These are phyloP conservation scores for Drosophila cyrtoloma DNA, from an alignment of 2,888 invertebrate species.

Conservation along the genomic window DNA sequence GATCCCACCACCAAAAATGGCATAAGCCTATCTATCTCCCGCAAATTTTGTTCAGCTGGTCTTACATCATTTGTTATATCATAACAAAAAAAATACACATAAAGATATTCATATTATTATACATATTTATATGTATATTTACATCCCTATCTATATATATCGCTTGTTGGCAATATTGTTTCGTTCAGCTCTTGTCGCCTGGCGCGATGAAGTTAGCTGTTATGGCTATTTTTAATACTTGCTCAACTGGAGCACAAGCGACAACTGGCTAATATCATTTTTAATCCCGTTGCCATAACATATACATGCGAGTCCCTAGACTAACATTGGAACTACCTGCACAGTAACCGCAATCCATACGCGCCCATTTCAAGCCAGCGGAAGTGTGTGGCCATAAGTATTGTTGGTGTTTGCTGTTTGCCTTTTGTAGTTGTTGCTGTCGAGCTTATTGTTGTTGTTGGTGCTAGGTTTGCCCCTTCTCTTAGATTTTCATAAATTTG, in stretches of 20 bases:
- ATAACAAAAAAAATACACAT: not conserved
- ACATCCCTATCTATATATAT: not conserved
- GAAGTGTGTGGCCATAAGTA: slow-evolving; percentile 48
- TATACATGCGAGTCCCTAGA: slow-evolving; percentile 56
- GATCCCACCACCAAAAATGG: no score
- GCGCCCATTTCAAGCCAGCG: not conserved
- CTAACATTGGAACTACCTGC: slow-evolving; percentile 42
- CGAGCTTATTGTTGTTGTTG: slow-evolving; percentile 23
- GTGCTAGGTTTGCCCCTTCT: slow-evolving; percentile 20
- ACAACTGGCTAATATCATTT: slow-evolving; percentile 67
- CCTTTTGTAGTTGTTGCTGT: slow-evolving; percentile 20
- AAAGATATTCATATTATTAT: not conserved
- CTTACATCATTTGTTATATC: not conserved
- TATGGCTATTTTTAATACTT: slow-evolving; percentile 43
- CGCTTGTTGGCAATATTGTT: slow-evolving; percentile 3
- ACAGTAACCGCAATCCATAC: slow-evolving; percentile 8
- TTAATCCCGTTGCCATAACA: slow-evolving; percentile 67
- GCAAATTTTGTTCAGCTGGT: no score
- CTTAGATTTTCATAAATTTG: slow-evolving; percentile 64
- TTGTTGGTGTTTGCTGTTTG: slow-evolving; percentile 54
- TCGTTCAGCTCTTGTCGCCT: slow-evolving; percentile 48
- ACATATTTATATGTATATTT: no score
- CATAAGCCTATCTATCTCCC: no score
- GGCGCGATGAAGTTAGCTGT: slow-evolving; percentile 30
- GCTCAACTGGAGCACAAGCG: slow-evolving; percentile 38